Percentiles rank a stretch among this genome's conserved stretches.
Conservation (phyloP, 2,888 invertebrate genomes). For the Eupsilia transversa region DNA sequence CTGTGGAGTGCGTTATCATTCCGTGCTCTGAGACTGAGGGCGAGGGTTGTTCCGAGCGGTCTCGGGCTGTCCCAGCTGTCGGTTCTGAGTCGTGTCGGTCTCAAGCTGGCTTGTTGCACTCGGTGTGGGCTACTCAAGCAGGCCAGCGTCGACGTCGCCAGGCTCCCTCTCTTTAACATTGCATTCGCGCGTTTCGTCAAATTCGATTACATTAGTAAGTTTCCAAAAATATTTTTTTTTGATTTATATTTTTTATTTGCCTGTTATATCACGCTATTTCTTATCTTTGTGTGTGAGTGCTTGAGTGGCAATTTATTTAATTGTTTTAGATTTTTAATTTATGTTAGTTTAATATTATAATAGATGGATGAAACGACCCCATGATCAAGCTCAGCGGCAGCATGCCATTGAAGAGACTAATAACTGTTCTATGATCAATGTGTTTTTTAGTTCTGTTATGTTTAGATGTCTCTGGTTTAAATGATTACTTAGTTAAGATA, state of each 20-base stretch:
- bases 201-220: constrained; percentile 32
- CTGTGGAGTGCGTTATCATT: neutral
- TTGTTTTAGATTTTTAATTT: neutral
- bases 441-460: neutral
- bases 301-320: neutral
- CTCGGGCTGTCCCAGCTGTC: neutral
- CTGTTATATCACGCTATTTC: rapidly evolving
- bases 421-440: neutral
- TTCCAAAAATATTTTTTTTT: neutral
- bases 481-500: neutral
- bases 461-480: neutral
- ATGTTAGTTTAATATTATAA: too few species aligned
- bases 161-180: neutral
- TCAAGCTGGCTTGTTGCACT: constrained; percentile 6
- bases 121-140: rapidly evolving
- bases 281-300: neutral
- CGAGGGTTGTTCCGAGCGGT: neutral
- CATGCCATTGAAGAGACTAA: neutral
- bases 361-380: neutral
- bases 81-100: too few species aligned
- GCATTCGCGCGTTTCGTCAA: constrained; percentile 19
- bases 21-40: neutral
- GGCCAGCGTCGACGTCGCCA: too few species aligned
- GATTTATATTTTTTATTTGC: neutral
- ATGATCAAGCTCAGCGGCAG: neutral